Evolutionary conservation across 2,797 vertebrate genomes (phyloP), one percentile per base, ranked within the genome.

Genomic region (Eleutherodactylus coqui): DNA sequence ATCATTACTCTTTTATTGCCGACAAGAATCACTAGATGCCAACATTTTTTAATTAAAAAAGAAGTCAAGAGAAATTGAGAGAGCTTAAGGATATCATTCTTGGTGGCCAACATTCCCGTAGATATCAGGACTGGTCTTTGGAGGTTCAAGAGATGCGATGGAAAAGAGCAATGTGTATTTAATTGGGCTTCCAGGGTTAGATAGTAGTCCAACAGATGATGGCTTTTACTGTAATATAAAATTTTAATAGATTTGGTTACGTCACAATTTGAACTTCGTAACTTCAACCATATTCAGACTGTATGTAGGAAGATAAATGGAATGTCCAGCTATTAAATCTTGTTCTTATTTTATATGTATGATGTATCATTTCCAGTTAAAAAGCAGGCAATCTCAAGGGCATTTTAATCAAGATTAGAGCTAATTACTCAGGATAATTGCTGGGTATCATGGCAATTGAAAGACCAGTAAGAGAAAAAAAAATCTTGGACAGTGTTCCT

Each of bases 401-500:
- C 67, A 87, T 83, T 79, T 80, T 87, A 87, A 87, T 87, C 86
- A 84, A 84, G 64, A 72, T 72, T 38, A 84, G 64, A 87, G 84
- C 53, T 79, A 86, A 86, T 86, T 81, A 82, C 67, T 87, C 64
- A 69, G 70, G 75, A 75, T 87, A 87, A 87, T 87, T 84, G 75
- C 86, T 53, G 67, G 32, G 24, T 51, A 62, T 83, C 51, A 6
- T 38, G 41, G 78, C 58, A 67, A 73, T 38, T 32, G 64, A 43
- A 41, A 58, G 86, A 43, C 47, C 64, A 55, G 69, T 51, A 55
- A 29, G 47, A 79, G 75, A 10, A 67, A n/a, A n/a, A n/a, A n/a
- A n/a, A 73, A 70, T 84, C 86, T 75, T 84, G 82, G 75, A 79
- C 64, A 11, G 64, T 21, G 64, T 79, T 73, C 55, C 45, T 38